Conservation (phyloP, 2,888 invertebrate genomes). For the Drosophila ustulata region DNA sequence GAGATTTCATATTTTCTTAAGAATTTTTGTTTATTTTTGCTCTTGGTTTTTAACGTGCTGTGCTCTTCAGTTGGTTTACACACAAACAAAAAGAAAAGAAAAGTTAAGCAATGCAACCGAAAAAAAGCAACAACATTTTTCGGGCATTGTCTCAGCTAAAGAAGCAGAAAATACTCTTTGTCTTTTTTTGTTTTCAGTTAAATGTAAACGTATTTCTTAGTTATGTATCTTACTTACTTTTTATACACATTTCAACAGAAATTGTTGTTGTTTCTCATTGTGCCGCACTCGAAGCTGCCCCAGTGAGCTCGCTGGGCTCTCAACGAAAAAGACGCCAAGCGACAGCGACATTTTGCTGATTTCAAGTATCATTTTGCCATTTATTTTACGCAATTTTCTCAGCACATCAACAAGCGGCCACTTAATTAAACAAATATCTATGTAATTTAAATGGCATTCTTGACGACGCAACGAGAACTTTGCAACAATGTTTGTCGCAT, state of each 20-base stretch:
- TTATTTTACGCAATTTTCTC: slow-evolving; percentile 64
- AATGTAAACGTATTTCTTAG: slow-evolving; percentile 48
- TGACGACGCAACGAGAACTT: slow-evolving; percentile 15
- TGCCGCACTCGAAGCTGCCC: slow-evolving; percentile 63
- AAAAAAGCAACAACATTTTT: slow-evolving; percentile 13
- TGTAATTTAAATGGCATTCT: slow-evolving; percentile 71
- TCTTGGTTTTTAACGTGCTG: slow-evolving; percentile 53
- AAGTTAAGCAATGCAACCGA: slow-evolving; percentile 34
- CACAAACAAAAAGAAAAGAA: slow-evolving; percentile 28
- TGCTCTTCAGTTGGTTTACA: slow-evolving; percentile 57
- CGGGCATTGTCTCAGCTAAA: slow-evolving; percentile 45
- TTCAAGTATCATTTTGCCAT: slow-evolving; percentile 55
- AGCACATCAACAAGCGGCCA: slow-evolving; percentile 56
- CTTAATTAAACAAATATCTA: slow-evolving; percentile 75
- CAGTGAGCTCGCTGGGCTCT: not conserved
- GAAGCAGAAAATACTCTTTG: slow-evolving; percentile 49
- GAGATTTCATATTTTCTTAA: slow-evolving; percentile 15
- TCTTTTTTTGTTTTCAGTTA: slow-evolving; percentile 53
- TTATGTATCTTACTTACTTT: slow-evolving; percentile 54
- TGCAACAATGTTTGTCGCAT: not conserved
- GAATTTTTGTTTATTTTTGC: not conserved
- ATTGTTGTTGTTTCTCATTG: slow-evolving; percentile 76
- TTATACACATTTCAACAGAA: slow-evolving; percentile 72
- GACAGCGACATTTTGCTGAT: slow-evolving; percentile 33
- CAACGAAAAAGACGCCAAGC: slow-evolving; percentile 20